Evolutionary conservation across 2,113 vertebrate species (phyloP), one percentile per base, ranked within the genome.

Genomic region (Enhydra lutris): DNA sequence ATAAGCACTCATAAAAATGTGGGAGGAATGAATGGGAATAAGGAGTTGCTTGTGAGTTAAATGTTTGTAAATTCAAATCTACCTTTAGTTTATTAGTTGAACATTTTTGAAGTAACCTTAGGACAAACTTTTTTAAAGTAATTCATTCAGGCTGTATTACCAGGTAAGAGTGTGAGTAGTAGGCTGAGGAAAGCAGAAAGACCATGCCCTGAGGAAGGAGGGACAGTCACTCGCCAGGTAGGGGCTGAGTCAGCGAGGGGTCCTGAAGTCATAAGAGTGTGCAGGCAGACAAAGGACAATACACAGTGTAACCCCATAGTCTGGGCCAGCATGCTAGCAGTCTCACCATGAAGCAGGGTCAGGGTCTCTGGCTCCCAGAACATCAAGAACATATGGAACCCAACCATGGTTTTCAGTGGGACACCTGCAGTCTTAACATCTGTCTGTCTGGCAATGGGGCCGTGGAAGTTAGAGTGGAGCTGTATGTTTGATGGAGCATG

Each of bases 401-500:
- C 23, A 83, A n/a, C 3, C 7, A 20, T 9, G 26, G 29, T 55
- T 87, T 94, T 61, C 74, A 52, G 23, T n/a, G 45, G 17, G 39
- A 20, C 0, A 2, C 50, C 31, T 47, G 26, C 7, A 2, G 39
- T 31, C 2, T 1, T 14, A 20, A 14, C 55, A 15, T 18, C 47
- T 6, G 23, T 36, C 42, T 14, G 59, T 15, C 71, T 24, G 52
- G 23, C 26, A 12, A 24, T 3, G 15, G 23, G 52, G 29, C 6
- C 12, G 34, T 80, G 12, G 57, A 26, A 6, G 3, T 23, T 10
- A 52, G 76, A 6, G 5, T 1, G 17, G 3, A 74, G 39, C 36
- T 29, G 2, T 0, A 0, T 26, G 73, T 20, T 45, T 57, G 45
- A 50, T 1, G 1, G 1, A 20, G 29, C 9, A 8, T 0, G 0